A percentile compares a stretch with the other conserved stretches of the same genome.
phyloP scores from a whole-genome alignment of 2,113 vertebrate species.

The Fregetta grallaria region DNA sequence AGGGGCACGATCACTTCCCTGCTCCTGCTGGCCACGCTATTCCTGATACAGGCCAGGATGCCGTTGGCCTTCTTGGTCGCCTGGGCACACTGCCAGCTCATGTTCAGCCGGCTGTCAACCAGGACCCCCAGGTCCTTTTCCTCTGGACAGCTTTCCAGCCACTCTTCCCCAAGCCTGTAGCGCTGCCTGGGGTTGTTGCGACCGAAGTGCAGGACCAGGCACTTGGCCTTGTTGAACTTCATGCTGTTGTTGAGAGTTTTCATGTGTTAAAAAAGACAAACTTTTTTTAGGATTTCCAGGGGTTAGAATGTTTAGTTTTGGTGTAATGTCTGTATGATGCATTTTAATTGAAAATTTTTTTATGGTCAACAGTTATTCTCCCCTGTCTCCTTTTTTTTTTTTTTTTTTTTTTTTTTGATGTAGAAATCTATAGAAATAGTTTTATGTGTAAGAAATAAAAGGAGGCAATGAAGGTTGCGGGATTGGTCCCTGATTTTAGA shows the following conservation, averaged over 20 bases:
- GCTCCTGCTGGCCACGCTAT: too few species aligned
- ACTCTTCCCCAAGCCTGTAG: too few species aligned
- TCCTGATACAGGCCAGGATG: too few species aligned
- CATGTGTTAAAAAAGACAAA: not conserved
- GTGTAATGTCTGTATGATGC: not conserved
- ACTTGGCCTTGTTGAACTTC: too few species aligned
- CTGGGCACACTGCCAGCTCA: too few species aligned
- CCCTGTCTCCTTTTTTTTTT: rapidly evolving
- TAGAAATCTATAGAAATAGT: not conserved
- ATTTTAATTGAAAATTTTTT: not conserved
- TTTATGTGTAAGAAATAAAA: not conserved
- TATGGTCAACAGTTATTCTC: not conserved
- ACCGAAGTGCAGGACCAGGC: too few species aligned
- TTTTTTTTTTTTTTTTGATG: not conserved
- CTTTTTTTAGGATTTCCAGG: not conserved
- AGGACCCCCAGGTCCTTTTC: too few species aligned
- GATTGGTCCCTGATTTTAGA: not conserved
- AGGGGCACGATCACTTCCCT: too few species aligned
- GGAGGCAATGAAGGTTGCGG: not conserved
- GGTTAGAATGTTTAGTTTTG: not conserved
- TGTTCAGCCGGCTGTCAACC: too few species aligned
- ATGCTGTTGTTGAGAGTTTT: not conserved
- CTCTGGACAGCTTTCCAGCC: too few species aligned
- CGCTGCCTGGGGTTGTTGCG: too few species aligned
- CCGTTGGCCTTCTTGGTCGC: too few species aligned